Base-by-base conservation (phyloP, 2,888 invertebrate species). In the Tetranychus truncatus region DNA sequence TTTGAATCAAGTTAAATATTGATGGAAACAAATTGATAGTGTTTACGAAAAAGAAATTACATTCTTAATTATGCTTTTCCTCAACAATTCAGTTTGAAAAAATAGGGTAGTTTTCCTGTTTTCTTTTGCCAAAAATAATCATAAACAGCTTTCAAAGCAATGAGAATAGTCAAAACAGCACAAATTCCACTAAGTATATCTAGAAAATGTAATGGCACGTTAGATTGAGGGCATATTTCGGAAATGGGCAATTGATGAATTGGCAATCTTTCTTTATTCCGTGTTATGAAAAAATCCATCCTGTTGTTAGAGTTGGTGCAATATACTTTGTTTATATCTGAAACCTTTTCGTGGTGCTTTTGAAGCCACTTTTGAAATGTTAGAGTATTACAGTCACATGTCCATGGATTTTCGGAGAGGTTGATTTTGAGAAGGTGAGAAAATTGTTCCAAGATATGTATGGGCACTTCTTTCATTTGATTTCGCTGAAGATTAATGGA, bases 371-470 rank as follows among this genome's bases (percentile, higher is more conserved):
- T 76, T 71, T 78, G 76, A 74, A 77, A 76, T 15, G 77, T 74
- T 65, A 79, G 77, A 9, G 79, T 79, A n/a, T 79, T 78, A 45
- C 79, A 79, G 69, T 79, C 78, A 71, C 79, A 79, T n/a, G 74
- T 77, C 78, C 78, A 79, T 1, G 79, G 79, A 74, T 79, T 79
- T 9, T 78, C 76, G n/a, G 77, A 77, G 9, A 79, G 74, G 67
- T 77, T 76, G n/a, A 79, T 65, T 67, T 79, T 77, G 75, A 77
- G 77, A 15, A 79, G 75, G 24, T 69, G 69, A 20, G 69, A 69
- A 45, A 79, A 77, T 34, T 78, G 78, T 11, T 78, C 78, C 44
- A 79, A 69, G 4, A 79, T 77, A 72, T 79, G 77, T 21, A 76
- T 77, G 2, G 79, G 79, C 44, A 79, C 76, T 74, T 79, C 79